Conservation (phyloP, 2,113 vertebrate species). For the Lagopus muta region DNA sequence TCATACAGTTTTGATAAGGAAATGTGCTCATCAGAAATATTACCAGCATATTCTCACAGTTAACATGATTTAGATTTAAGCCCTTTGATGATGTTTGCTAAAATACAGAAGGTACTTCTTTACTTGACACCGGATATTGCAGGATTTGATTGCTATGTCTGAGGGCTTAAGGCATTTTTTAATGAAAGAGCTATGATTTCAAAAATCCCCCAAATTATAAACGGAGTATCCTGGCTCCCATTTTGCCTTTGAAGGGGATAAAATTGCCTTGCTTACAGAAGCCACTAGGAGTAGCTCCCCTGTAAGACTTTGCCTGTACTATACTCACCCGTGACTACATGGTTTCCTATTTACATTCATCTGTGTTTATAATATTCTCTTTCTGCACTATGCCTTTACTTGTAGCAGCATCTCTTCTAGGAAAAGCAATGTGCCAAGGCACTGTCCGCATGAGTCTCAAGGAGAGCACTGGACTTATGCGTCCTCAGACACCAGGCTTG, state of each 20-base stretch:
- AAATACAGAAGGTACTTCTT: slow-evolving; percentile 53
- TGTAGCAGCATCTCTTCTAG: neutral
- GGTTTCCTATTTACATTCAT: neutral
- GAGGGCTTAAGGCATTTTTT: slow-evolving; percentile 69
- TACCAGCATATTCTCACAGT: neutral
- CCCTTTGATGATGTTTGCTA: slow-evolving; percentile 72
- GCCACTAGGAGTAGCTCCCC: slow-evolving; percentile 51
- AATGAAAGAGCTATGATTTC: slow-evolving; percentile 73
- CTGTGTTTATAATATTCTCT: neutral
- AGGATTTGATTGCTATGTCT: slow-evolving; percentile 59
- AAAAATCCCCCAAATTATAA: slow-evolving; percentile 76
- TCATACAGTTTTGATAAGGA: neutral
- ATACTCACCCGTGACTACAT: neutral
- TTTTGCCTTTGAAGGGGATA: slow-evolving; percentile 48
- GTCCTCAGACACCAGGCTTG: neutral
- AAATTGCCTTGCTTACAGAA: slow-evolving; percentile 6
- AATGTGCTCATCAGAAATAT: neutral
- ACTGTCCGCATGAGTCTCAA: neutral
- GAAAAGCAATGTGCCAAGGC: neutral
- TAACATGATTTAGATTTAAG: neutral
- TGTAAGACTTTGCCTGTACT: slow-evolving; percentile 2
- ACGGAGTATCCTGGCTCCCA: slow-evolving; percentile 36
- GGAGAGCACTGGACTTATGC: neutral
- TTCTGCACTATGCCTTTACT: neutral
- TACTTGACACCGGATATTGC: slow-evolving; percentile 57